Conservation (phyloP, 2,797 vertebrate genomes). For the Gymnothorax javanicus region DNA sequence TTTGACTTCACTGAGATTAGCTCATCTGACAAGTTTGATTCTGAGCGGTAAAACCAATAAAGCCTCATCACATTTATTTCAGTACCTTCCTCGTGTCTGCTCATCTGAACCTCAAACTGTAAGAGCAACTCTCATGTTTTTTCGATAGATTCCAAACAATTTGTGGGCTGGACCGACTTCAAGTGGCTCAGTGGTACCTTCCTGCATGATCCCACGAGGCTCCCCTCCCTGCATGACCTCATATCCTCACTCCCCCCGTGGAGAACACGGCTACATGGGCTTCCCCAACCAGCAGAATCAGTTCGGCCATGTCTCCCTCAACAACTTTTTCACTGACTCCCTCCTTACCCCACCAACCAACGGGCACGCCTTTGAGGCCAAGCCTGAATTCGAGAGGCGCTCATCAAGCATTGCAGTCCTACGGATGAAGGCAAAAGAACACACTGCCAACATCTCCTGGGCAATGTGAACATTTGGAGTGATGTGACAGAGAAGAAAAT, state of each 20-base stretch:
- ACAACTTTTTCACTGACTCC: slow-evolving; percentile 97
- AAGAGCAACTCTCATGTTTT: neutral
- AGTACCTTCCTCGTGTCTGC: neutral
- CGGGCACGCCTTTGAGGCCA: slow-evolving; percentile 90
- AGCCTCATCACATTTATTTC: neutral
- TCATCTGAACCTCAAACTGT: neutral
- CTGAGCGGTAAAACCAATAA: neutral
- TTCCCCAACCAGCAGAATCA: slow-evolving; percentile 97
- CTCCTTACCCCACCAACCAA: slow-evolving; percentile 84
- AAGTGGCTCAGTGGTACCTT: slow-evolving; percentile 87
- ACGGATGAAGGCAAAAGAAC: slow-evolving; percentile 99
- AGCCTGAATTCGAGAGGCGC: slow-evolving; percentile 94
- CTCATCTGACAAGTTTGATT: neutral
- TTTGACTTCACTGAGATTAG: neutral
- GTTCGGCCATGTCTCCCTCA: slow-evolving; percentile 91
- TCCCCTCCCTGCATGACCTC: slow-evolving; percentile 91
- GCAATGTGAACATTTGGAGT: slow-evolving; percentile 81
- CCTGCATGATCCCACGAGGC: slow-evolving; percentile 96
- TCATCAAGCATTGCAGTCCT: slow-evolving; percentile 97
- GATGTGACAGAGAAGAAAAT: neutral
- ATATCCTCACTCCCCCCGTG: slow-evolving; percentile 88
- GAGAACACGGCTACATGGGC: slow-evolving; percentile 88
- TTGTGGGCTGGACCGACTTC: slow-evolving; percentile 86
- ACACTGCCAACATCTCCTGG: slow-evolving; percentile 98
- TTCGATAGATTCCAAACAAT: slow-evolving; percentile 94